Percentiles rank a stretch among this genome's conserved stretches.
Evolutionary conservation across 2,888 invertebrate genomes (phyloP).

Genomic region (Chelonus formosanus): DNA sequence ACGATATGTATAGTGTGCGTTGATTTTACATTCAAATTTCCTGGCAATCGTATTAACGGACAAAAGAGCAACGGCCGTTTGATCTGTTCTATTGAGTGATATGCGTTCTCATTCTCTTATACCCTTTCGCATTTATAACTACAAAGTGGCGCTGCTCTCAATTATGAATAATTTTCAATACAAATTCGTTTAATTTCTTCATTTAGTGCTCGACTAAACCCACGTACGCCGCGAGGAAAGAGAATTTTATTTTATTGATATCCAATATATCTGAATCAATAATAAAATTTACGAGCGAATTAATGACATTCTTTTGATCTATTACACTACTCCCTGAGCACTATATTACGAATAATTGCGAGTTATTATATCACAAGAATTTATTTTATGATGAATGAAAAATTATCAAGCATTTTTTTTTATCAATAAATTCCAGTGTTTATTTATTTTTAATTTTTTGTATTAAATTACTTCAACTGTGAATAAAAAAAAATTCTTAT

Average conservation of each 20-base stretch:
- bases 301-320: too few relatives aligned
- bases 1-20: slow-evolving; percentile 27
- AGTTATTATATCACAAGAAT: too few relatives aligned
- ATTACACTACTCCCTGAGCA: too few relatives aligned
- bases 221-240: slow-evolving; percentile 29
- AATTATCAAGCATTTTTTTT: too few relatives aligned
- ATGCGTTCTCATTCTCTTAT: slow-evolving; percentile 6
- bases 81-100: slow-evolving; percentile 50
- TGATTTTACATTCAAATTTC: slow-evolving; percentile 62
- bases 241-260: not conserved
- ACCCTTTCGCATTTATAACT: slow-evolving; percentile 41
- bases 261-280: too few relatives aligned
- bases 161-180: slow-evolving; percentile 61
- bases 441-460: too few relatives aligned
- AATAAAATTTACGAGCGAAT: too few relatives aligned
- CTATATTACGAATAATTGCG: too few relatives aligned
- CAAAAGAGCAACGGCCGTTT: slow-evolving; percentile 60
- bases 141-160: slow-evolving; percentile 50
- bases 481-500: too few relatives aligned
- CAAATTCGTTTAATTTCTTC: slow-evolving; percentile 57
- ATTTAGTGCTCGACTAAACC: slow-evolving; percentile 12
- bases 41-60: slow-evolving; percentile 59
- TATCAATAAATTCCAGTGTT: too few relatives aligned
- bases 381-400: too few relatives aligned
- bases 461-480: too few relatives aligned